A percentile compares a stretch with the other conserved stretches of the same genome.
These are phyloP conservation scores for Ciconia maguari DNA, from an alignment of 2,113 vertebrate genomes.

Conservation along the genomic window DNA sequence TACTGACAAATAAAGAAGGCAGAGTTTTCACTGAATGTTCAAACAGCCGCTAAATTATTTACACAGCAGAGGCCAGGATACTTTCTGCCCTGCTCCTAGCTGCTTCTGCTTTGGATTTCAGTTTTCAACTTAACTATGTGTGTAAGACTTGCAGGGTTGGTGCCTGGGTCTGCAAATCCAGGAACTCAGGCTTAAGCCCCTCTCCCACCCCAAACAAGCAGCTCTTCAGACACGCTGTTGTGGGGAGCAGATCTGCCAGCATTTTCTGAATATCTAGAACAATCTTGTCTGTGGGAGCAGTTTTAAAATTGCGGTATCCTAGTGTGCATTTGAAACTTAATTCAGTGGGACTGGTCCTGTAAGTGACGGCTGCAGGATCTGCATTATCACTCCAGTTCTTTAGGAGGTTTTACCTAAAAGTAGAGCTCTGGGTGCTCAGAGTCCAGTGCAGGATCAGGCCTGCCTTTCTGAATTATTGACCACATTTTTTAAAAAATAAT, in stretches of 20 bases:
- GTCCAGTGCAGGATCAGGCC: background rate
- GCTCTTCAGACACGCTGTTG: rapidly evolving
- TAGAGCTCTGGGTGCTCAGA: background rate
- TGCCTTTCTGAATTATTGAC: background rate
- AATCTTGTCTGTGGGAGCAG: background rate
- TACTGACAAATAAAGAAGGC: background rate
- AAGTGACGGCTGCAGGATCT: background rate
- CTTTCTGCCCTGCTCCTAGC: background rate
- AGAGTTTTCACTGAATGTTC: background rate
- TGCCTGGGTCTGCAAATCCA: background rate
- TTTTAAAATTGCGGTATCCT: background rate
- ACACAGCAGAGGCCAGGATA: background rate
- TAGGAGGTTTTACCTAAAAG: background rate
- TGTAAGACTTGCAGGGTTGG: background rate
- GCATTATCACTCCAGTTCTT: background rate
- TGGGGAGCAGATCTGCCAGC: background rate
- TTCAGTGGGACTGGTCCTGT: background rate
- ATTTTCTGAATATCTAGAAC: background rate
- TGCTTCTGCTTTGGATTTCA: background rate
- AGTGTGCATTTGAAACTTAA: too few species aligned
- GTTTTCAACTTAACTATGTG: background rate
- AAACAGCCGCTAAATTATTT: background rate
- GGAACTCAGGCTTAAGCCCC: background rate
- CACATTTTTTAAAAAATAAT: background rate
- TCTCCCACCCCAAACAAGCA: rapidly evolving